Evolutionary conservation across 2,888 invertebrate genomes (phyloP).

Genomic region (Odontocolon sp.): DNA sequence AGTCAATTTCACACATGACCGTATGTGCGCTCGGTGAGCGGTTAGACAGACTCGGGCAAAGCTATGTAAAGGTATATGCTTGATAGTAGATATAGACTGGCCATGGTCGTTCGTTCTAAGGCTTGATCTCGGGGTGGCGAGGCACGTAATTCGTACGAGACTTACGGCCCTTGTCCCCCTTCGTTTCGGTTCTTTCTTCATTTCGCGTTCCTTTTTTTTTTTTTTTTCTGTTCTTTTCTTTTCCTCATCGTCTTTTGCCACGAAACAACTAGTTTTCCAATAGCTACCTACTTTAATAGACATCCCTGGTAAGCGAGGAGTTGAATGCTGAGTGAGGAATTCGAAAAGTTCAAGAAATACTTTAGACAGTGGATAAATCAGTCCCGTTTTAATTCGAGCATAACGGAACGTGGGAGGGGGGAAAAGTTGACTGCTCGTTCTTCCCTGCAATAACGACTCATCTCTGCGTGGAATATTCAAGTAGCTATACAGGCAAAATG

Average conservation of each 20-base stretch:
- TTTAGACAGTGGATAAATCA: slow-evolving; percentile 15
- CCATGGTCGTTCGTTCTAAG: slow-evolving; percentile 27
- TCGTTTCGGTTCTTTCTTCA: background rate
- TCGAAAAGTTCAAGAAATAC: slow-evolving; percentile 29
- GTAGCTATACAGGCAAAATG: background rate
- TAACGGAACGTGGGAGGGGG: background rate
- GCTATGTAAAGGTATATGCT: slow-evolving; percentile 5
- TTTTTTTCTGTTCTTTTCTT: slow-evolving; percentile 2
- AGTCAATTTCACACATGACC: slow-evolving; percentile 75
- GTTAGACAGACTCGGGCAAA: background rate
- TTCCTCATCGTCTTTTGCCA: slow-evolving; percentile 37
- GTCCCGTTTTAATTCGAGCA: slow-evolving; percentile 33
- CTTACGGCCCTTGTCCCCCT: background rate
- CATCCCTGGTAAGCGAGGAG: background rate
- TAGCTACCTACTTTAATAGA: slow-evolving; percentile 13
- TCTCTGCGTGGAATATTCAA: slow-evolving; percentile 39
- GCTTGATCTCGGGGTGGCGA: slow-evolving; percentile 39
- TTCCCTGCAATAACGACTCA: slow-evolving; percentile 29
- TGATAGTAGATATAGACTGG: slow-evolving; percentile 33
- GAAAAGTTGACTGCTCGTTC: slow-evolving; percentile 28
- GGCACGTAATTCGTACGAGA: slow-evolving; percentile 50
- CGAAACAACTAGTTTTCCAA: slow-evolving; percentile 46
- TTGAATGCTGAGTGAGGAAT: slow-evolving; percentile 42
- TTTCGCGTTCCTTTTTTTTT: slow-evolving; percentile 2
- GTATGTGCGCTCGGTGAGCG: slow-evolving; percentile 55